These are phyloP conservation scores for Pheosia gnoma DNA, from an alignment of 2,888 invertebrate genomes.

Conservation along the genomic window DNA sequence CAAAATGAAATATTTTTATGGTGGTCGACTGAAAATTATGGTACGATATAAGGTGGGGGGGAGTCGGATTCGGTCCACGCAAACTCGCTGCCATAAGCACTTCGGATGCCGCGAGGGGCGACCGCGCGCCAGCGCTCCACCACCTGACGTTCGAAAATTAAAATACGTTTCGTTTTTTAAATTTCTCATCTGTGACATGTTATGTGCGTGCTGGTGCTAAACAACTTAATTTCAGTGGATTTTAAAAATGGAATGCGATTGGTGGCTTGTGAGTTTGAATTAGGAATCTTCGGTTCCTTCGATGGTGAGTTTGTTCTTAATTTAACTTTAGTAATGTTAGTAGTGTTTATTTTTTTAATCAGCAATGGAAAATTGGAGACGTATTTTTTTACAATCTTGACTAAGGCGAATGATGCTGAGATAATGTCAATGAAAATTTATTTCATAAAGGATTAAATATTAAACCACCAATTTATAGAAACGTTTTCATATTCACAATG, in stretches of 20 bases:
- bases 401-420: neutral
- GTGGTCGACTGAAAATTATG: slow-evolving; percentile 58
- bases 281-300: slow-evolving; percentile 35
- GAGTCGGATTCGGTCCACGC: slow-evolving; percentile 45
- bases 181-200: slow-evolving; percentile 33
- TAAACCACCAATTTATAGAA: too few species aligned
- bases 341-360: neutral
- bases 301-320: slow-evolving; percentile 39
- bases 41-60: slow-evolving; percentile 45
- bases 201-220: slow-evolving; percentile 35
- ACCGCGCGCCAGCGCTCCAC: slow-evolving; percentile 40
- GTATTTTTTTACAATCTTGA: neutral
- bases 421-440: too few species aligned
- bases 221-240: slow-evolving; percentile 28
- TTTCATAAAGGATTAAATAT: too few species aligned
- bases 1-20: slow-evolving; percentile 78
- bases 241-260: slow-evolving; percentile 30
- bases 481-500: too few species aligned
- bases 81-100: slow-evolving; percentile 60
- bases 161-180: slow-evolving; percentile 21
- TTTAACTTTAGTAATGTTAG: slow-evolving; percentile 4
- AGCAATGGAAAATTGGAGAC: neutral
- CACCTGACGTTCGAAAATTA: slow-evolving; percentile 36
- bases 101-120: slow-evolving; percentile 50
- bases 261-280: slow-evolving; percentile 35